Evolutionary conservation across 1,140 invertebrate species (phyloP).

Genomic region (Myzus persicae): DNA sequence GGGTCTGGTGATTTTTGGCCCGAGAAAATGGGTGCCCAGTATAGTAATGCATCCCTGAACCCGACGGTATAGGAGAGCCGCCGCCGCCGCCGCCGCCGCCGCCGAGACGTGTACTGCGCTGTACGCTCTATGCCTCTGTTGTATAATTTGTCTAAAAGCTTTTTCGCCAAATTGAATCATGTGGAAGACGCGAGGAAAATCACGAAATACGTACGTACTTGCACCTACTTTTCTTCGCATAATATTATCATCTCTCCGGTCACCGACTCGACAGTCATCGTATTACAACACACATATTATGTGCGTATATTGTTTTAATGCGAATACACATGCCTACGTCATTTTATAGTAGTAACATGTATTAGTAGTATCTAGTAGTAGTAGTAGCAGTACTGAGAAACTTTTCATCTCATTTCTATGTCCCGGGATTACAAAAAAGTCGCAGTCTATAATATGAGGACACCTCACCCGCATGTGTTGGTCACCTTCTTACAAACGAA

Average conservation of each 20-base stretch:
- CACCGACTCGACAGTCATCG: not conserved
- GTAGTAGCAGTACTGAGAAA: not conserved
- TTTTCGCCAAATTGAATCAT: constrained; percentile 23
- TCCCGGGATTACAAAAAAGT: not conserved
- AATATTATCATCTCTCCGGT: not conserved
- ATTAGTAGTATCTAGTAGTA: not conserved
- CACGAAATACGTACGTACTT: constrained; percentile 12
- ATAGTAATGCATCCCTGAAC: not conserved
- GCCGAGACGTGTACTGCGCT: not conserved
- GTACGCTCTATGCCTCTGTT: not conserved
- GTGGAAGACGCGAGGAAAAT: constrained; percentile 30
- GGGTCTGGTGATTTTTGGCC: not conserved
- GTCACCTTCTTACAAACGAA: not conserved
- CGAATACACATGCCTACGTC: not conserved
- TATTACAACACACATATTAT: too few relatives aligned
- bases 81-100: not conserved
- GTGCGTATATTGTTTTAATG: not conserved
- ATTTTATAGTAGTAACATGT: not conserved
- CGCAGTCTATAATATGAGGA: too few relatives aligned
- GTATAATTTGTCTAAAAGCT: constrained; percentile 44
- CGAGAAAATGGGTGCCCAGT: not conserved
- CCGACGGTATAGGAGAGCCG: not conserved
- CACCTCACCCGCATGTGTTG: too few relatives aligned
- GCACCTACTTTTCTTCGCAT: not conserved
- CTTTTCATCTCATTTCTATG: not conserved